Evolutionary conservation across 2,797 vertebrate genomes (phyloP).

Genomic region (Ceyx erithaca): DNA sequence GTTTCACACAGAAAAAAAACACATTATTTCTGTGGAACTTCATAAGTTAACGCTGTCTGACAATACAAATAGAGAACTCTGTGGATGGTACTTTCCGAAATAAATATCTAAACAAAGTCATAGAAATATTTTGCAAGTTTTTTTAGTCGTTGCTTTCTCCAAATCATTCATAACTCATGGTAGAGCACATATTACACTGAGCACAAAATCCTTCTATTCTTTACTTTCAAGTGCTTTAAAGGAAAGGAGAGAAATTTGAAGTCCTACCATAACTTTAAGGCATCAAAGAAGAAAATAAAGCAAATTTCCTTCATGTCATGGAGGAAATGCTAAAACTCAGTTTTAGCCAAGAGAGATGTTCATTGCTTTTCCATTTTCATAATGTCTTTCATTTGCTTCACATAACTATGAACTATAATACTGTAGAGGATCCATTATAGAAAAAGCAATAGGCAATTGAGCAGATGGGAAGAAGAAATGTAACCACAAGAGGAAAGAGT

Average conservation of each 20-base stretch:
- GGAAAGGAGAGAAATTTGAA: neutral
- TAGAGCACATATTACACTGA: neutral
- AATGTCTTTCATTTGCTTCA: constrained; percentile 46
- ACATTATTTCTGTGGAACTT: constrained; percentile 18
- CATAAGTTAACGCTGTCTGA: neutral
- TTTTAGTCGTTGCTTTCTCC: neutral
- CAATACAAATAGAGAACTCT: neutral
- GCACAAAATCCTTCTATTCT: neutral
- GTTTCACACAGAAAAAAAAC: neutral
- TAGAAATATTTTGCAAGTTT: neutral
- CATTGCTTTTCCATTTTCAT: constrained; percentile 47
- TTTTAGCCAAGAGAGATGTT: constrained; percentile 39
- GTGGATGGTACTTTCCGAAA: neutral
- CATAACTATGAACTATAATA: constrained; percentile 47
- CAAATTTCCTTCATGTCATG: neutral
- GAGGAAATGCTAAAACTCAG: neutral
- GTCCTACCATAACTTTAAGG: neutral
- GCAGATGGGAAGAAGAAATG: constrained; percentile 55
- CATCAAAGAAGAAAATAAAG: neutral
- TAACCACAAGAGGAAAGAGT: constrained; percentile 3
- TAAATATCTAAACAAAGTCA: neutral
- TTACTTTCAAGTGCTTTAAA: neutral
- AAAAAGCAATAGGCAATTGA: constrained; percentile 59
- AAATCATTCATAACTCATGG: neutral
- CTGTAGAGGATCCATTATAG: constrained; percentile 14